Evolutionary conservation across 2,113 vertebrate genomes (phyloP).

Genomic region (Halcyon senegalensis): DNA sequence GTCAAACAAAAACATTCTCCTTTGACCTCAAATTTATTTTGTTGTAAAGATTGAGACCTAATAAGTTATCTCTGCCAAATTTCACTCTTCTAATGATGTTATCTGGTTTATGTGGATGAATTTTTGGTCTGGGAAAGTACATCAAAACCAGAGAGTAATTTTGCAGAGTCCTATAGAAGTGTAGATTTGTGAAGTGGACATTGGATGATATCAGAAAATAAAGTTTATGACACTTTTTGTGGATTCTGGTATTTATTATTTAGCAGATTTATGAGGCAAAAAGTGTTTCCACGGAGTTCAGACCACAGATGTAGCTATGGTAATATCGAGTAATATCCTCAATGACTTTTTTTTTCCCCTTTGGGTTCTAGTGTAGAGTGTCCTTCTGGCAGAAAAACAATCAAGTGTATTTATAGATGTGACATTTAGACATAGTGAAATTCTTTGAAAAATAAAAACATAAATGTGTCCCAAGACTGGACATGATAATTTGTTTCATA

Average conservation of each 20-base stretch:
- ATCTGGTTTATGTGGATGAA: not conserved
- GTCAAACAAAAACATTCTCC: not conserved
- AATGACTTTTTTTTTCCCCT: not conserved
- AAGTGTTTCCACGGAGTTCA: not conserved
- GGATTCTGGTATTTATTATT: not conserved
- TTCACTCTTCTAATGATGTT: not conserved
- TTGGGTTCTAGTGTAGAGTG: not conserved
- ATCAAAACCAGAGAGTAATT: not conserved
- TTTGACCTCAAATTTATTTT: not conserved
- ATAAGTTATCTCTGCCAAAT: not conserved
- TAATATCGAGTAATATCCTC: not conserved
- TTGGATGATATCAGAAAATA: constrained; percentile 19
- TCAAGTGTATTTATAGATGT: not conserved
- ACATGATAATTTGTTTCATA: not conserved
- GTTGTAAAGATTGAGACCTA: not conserved
- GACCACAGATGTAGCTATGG: not conserved
- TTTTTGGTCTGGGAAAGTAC: not conserved
- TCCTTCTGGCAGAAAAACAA: not conserved
- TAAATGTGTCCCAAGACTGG: not conserved
- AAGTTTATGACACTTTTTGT: not conserved
- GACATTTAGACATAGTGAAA: not conserved
- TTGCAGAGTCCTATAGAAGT: not conserved
- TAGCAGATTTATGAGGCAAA: not conserved
- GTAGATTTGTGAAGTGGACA: not conserved
- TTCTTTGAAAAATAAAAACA: not conserved